These are phyloP conservation scores for human (Homo sapiens) DNA, from an alignment of 2,113 vertebrate genomes.

Conservation along the genomic window GRCh38 chr18:32910501-32911000, in stretches of 20 bases:
- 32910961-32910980: neutral
- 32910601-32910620: constrained; percentile 94
- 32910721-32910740: constrained; percentile 82
- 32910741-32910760: constrained; percentile 83
- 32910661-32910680: constrained; percentile 95
- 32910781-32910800: constrained; percentile 69
- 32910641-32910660: constrained; percentile 95
- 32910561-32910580: constrained; percentile 90
- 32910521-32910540: constrained; percentile 93
- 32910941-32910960: neutral
- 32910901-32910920: neutral
- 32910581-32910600: constrained; percentile 95
- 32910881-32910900: neutral
- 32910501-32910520: constrained; percentile 93
- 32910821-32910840: neutral
- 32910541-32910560: constrained; percentile 91
- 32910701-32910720: constrained; percentile 87
- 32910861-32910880: too few species aligned
- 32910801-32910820: constrained; percentile 24
- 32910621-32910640: constrained; percentile 96
- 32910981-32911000: neutral
- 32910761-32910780: constrained; percentile 69
- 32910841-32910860: neutral
- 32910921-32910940: neutral
- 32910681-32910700: constrained; percentile 90